Evolutionary conservation across 2,113 vertebrate species (phyloP).

Genomic region (Chaetodon auriga): DNA sequence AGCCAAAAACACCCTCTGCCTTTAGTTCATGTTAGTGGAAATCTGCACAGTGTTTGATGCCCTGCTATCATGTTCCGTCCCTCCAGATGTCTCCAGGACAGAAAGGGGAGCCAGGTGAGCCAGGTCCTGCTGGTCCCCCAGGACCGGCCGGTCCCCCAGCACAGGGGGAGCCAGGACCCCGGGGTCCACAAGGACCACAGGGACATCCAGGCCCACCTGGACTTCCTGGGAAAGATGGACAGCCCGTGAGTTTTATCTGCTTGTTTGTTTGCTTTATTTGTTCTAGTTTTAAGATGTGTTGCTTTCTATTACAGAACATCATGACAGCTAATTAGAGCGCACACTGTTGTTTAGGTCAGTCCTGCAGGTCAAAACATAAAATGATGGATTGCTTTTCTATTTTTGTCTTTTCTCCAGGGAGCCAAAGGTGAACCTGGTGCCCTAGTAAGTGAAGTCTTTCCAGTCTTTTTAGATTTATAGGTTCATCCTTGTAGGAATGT

Average conservation of each 20-base stretch:
- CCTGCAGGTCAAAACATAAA: not conserved
- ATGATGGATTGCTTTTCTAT: conserved; percentile 23
- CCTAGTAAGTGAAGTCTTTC: conserved; percentile 72
- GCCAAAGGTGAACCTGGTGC: conserved; percentile 80
- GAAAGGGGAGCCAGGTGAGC: conserved; percentile 82
- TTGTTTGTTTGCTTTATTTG: not conserved
- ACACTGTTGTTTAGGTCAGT: conserved; percentile 10
- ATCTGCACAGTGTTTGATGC: not conserved
- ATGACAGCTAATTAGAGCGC: not conserved
- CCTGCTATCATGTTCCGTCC: not conserved
- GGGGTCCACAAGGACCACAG: conserved; percentile 76
- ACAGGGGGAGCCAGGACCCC: conserved; percentile 73
- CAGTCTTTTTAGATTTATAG: conserved; percentile 3
- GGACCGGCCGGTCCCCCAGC: conserved; percentile 76
- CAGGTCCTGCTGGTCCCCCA: conserved; percentile 75
- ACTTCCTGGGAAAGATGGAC: conserved; percentile 75
- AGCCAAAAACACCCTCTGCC: not conserved
- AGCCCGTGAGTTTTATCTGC: conserved; percentile 79
- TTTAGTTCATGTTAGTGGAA: not conserved
- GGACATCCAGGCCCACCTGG: conserved; percentile 74
- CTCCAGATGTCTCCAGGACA: conserved; percentile 63
- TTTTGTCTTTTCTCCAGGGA: conserved; percentile 79
- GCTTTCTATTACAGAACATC: accelerated
- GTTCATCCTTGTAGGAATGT: not conserved
- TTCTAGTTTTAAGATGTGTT: not conserved